These are phyloP conservation scores for Anser brachyrhynchus DNA, from an alignment of 2,113 vertebrate genomes.

Conservation along the genomic window DNA sequence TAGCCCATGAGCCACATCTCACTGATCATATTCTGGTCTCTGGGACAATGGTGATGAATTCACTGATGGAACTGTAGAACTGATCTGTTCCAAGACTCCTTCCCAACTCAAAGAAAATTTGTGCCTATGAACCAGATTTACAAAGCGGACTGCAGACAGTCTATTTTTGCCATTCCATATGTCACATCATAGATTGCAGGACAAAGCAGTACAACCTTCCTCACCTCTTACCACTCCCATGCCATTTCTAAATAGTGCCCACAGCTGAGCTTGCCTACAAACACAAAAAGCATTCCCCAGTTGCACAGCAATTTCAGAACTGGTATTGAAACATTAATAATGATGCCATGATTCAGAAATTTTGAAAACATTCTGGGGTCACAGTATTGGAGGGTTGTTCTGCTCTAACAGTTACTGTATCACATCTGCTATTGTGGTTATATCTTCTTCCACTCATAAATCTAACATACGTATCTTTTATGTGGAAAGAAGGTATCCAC, in stretches of 20 bases:
- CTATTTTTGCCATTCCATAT: background rate
- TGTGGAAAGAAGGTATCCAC: background rate
- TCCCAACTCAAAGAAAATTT: background rate
- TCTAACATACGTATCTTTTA: background rate
- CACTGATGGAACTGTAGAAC: background rate
- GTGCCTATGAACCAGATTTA: background rate
- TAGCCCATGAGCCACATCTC: fast-evolving
- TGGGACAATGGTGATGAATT: background rate
- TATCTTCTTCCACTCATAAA: background rate
- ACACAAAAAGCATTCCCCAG: background rate
- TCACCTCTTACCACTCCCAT: background rate
- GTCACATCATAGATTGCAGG: background rate
- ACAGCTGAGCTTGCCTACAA: background rate
- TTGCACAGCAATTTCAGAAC: background rate
- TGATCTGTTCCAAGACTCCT: background rate
- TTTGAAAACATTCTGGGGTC: background rate
- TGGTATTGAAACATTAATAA: background rate
- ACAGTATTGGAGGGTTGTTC: background rate
- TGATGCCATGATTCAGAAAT: background rate
- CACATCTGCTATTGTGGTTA: background rate
- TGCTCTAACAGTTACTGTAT: background rate
- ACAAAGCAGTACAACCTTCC: background rate
- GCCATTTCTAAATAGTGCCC: background rate
- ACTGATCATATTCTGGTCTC: background rate
- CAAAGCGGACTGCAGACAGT: background rate